phyloP scores from a whole-genome alignment of 2,888 invertebrate genomes.

The Drosophila borborema region DNA sequence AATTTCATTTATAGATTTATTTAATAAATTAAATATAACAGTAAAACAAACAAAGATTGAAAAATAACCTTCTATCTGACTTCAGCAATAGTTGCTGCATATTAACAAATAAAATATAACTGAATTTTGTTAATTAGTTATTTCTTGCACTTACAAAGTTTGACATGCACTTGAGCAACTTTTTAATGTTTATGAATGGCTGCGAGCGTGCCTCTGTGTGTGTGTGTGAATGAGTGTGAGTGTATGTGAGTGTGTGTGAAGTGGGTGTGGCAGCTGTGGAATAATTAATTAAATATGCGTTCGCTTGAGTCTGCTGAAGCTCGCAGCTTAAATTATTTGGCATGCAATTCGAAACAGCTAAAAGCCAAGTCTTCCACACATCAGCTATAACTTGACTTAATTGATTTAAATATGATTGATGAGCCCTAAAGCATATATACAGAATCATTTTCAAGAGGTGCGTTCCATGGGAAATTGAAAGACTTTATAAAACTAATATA shows the following conservation, averaged over 20 bases:
- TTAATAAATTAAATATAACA: background rate
- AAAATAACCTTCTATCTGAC: too few species aligned
- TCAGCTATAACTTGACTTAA: slow-evolving; percentile 52
- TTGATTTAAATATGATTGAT: slow-evolving; percentile 73
- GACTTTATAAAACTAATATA: too few species aligned
- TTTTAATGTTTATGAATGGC: slow-evolving; percentile 49
- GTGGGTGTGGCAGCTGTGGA: slow-evolving; percentile 18
- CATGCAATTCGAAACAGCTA: slow-evolving; percentile 20
- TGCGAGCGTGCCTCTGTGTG: background rate
- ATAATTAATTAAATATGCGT: slow-evolving; percentile 63
- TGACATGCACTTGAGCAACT: slow-evolving; percentile 54
- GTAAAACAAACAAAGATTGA: too few species aligned
- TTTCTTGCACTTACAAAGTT: slow-evolving; percentile 55
- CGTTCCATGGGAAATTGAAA: background rate
- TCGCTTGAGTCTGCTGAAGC: slow-evolving; percentile 30
- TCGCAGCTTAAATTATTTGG: slow-evolving; percentile 51
- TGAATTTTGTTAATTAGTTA: slow-evolving; percentile 55
- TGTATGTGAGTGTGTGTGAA: background rate
- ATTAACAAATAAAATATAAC: background rate
- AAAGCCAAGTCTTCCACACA: slow-evolving; percentile 30
- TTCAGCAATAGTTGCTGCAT: background rate
- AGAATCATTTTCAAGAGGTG: background rate
- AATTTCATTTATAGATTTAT: too few species aligned
- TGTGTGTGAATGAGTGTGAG: background rate
- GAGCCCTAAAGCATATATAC: slow-evolving; percentile 16